Evolutionary conservation across 2,888 invertebrate species (phyloP).

Genomic region (Miltochrista miniata): DNA sequence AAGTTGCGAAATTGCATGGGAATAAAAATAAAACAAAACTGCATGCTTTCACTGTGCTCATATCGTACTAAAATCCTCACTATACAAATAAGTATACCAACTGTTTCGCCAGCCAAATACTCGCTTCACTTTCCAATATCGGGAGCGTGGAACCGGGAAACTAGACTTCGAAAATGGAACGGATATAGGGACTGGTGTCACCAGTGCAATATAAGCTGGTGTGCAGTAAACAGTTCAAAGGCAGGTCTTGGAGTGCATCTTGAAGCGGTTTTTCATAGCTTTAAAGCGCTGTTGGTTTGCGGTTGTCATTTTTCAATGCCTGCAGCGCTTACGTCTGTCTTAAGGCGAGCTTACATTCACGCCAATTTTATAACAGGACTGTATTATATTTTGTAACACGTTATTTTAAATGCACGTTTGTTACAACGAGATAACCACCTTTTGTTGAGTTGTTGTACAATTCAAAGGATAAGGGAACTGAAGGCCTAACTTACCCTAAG

Average conservation of each 20-base stretch:
- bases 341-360: slow-evolving; percentile 7
- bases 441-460: no score
- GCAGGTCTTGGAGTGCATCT: slow-evolving; percentile 49
- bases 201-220: slow-evolving; percentile 55
- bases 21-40: slow-evolving; percentile 2
- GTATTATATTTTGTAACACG: no score
- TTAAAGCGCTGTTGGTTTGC: slow-evolving; percentile 38
- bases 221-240: slow-evolving; percentile 53
- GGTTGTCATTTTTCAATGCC: slow-evolving; percentile 37
- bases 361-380: no score
- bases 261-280: slow-evolving; percentile 48
- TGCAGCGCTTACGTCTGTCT: slow-evolving; percentile 14
- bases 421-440: no score
- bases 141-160: slow-evolving; percentile 56
- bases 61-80: slow-evolving; percentile 39
- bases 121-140: slow-evolving; percentile 55
- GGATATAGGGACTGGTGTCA: slow-evolving; percentile 64
- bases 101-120: slow-evolving; percentile 56
- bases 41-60: slow-evolving; percentile 13
- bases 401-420: no score
- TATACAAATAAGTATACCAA: slow-evolving; percentile 43
- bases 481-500: no score
- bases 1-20: no score
- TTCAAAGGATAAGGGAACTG: no score
- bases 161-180: slow-evolving; percentile 54